Conservation (phyloP, 2,888 invertebrate species). For the Copidosoma aretas region DNA sequence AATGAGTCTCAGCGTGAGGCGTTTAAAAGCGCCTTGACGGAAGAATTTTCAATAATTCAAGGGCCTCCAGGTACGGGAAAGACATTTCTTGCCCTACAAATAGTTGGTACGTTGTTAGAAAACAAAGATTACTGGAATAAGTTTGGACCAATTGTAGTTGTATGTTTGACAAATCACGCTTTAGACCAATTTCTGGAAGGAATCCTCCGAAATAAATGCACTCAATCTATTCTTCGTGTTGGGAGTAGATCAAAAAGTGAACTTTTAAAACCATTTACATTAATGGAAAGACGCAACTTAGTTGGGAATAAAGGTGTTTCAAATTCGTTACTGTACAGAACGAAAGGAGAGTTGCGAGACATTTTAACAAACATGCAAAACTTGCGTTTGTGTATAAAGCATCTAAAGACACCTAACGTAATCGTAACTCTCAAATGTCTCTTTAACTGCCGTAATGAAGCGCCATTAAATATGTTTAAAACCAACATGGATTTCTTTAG, state of each 20-base stretch:
- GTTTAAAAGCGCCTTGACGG: conserved; percentile 1
- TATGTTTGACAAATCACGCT: background rate
- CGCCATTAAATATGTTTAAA: background rate
- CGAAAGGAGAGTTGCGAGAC: background rate
- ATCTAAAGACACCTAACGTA: background rate
- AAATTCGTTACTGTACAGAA: background rate
- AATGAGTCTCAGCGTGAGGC: conserved; percentile 6
- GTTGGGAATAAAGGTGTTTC: background rate
- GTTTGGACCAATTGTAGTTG: conserved; percentile 16
- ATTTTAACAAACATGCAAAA: background rate
- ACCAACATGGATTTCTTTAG: background rate
- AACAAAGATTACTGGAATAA: conserved; percentile 3
- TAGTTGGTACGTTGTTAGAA: conserved; percentile 4
- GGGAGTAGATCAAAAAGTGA: conserved; percentile 8
- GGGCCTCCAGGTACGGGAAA: conserved; percentile 2
- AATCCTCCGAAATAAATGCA: background rate
- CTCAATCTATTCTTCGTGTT: background rate
- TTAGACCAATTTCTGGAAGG: conserved; percentile 14
- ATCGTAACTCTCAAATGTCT: conserved; percentile 6
- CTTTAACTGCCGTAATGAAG: background rate
- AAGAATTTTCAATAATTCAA: conserved; percentile 10
- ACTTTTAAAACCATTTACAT: conserved; percentile 4
- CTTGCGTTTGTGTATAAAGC: background rate
- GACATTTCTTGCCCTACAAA: conserved; percentile 16
- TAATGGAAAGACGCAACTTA: background rate